Evolutionary conservation across 2,113 vertebrate genomes (phyloP).

Genomic region (Tyto alba): DNA sequence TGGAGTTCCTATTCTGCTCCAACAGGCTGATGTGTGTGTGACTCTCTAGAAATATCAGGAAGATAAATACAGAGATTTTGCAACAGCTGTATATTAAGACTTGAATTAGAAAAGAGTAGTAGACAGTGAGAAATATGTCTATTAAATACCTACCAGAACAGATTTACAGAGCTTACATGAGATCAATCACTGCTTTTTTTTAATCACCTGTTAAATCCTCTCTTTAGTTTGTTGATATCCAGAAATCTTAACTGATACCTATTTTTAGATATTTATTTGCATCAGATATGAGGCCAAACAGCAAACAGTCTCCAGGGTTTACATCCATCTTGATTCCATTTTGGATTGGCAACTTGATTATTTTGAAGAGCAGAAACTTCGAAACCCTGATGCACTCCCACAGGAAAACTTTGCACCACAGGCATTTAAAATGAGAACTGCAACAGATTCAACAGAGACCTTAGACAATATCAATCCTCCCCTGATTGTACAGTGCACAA

Average conservation of each 20-base stretch:
- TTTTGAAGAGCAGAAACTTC: background rate
- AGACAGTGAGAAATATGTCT: background rate
- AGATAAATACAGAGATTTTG: background rate
- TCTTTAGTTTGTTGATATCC: background rate
- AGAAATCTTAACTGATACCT: background rate
- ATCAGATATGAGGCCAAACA: background rate
- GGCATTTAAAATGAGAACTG: background rate
- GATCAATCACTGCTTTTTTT: background rate
- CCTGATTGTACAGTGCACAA: background rate
- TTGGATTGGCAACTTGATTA: background rate
- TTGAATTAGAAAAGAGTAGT: background rate
- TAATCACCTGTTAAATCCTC: background rate
- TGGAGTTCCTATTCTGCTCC: background rate
- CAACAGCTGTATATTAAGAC: background rate
- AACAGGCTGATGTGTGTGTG: rapidly evolving
- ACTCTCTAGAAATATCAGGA: background rate
- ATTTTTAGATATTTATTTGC: background rate
- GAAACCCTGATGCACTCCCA: background rate
- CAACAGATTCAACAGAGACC: background rate
- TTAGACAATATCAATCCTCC: background rate
- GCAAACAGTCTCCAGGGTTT: background rate
- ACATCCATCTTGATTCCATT: background rate
- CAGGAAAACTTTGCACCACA: background rate
- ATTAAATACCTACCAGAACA: background rate
- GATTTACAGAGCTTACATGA: background rate